Evolutionary conservation across 2,113 vertebrate species (phyloP), one percentile per base, ranked within the genome.

Genomic region (Symphodus melops): DNA sequence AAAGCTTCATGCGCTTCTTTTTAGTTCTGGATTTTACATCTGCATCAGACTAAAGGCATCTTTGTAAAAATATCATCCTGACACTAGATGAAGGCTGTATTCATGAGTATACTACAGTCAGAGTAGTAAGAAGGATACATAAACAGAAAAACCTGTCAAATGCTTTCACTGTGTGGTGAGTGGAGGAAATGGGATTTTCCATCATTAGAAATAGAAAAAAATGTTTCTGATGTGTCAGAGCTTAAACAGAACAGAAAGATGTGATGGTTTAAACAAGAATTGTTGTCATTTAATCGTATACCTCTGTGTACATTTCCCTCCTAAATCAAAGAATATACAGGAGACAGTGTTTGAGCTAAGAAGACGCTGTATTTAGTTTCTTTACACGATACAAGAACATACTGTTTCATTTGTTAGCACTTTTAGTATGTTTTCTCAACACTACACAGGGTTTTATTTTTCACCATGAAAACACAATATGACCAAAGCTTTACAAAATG

Each of bases 401-500:
- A 44, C 42, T 14, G 16, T 13, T 13, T 44, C 28, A 5, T 48
- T 14, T 17, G 16, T 46, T 46, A 17, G 4, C 0, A 17, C 25
- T 25, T 25, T 25, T 25, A 25, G 25, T 25, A 17, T 6, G 14
- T 17, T 48, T 44, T 19, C 0, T n/a, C 19, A 9, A 8, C 10
- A n/a, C 6, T 33, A 53, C n/a, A 48, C 49, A 21, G 28, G 0
- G 1, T 60, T 49, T 37, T 7, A 66, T 25, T 42, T 42, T 10
- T 9, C 62, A 53, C 49, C 13, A 76, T 9, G 1, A 23, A 51
- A 33, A 66, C n/a, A 44, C 9, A 57, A 14, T 39, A 3, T 23
- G 37, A 44, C 20, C 20, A 53, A 53, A 59, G n/a, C 2, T 64
- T 23, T 64, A 5, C 20, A 44, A 66, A 74, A 68, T 20, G 8